These are phyloP conservation scores for Caenorhabditis remanei DNA, from an alignment of 1,140 invertebrate genomes.

Conservation along the genomic window DNA sequence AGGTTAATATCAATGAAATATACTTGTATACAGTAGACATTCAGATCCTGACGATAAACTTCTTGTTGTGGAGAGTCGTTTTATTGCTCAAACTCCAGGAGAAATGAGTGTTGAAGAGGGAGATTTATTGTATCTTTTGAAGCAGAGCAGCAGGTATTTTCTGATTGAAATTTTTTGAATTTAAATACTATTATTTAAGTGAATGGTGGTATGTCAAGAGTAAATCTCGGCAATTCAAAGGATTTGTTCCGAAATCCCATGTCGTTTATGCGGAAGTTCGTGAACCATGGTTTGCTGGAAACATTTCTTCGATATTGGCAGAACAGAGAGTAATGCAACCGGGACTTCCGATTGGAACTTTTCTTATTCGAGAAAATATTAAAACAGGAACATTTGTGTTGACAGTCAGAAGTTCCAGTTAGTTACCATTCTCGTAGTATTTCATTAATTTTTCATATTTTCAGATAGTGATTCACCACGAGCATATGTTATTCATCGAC, in stretches of 20 bases:
- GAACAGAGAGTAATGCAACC: constrained; percentile 43
- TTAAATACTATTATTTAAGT: background rate
- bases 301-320: constrained; percentile 22
- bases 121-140: constrained; percentile 29
- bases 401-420: constrained; percentile 9
- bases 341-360: constrained; percentile 31
- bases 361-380: constrained; percentile 21
- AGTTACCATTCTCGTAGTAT: background rate
- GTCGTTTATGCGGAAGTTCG: constrained; percentile 22
- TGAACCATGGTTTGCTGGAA: constrained; percentile 39
- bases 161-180: no score
- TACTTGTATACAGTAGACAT: background rate
- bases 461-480: constrained; percentile 17
- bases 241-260: constrained; percentile 36
- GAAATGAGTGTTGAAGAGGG: constrained; percentile 39
- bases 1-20: background rate
- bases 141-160: background rate
- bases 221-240: constrained; percentile 16
- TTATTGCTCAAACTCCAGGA: constrained; percentile 17
- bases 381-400: constrained; percentile 44
- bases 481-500: constrained; percentile 16
- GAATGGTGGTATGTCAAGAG: constrained; percentile 37
- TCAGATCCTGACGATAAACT: constrained; percentile 29
- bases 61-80: constrained; percentile 15
- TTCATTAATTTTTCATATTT: background rate